These are phyloP conservation scores for Sitta carolinensis DNA, from an alignment of 2,797 vertebrate genomes.

Conservation along the genomic window DNA sequence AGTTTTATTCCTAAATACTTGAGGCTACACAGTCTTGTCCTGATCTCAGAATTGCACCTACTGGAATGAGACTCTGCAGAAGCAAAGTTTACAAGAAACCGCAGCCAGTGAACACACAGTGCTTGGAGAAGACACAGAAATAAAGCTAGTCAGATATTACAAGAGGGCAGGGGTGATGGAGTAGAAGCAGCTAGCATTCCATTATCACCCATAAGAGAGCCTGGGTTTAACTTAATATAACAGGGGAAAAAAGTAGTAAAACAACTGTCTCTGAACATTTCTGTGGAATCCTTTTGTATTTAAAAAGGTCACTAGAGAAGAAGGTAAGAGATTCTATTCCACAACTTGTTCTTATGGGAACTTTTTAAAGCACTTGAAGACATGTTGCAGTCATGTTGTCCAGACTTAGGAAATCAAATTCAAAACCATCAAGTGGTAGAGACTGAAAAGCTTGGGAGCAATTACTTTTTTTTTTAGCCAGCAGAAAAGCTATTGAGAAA, in stretches of 20 bases:
- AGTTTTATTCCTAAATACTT: not conserved
- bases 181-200: not conserved
- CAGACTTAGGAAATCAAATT: not conserved
- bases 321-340: not conserved
- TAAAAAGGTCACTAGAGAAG: not conserved
- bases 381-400: not conserved
- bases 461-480: not conserved
- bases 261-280: not conserved
- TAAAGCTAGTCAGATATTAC: not conserved
- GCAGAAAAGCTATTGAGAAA: not conserved
- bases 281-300: not conserved
- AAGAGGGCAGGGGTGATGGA: not conserved
- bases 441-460: not conserved
- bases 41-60: not conserved
- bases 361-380: not conserved
- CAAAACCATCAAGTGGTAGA: not conserved
- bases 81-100: not conserved
- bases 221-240: not conserved
- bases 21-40: not conserved
- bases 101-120: not conserved
- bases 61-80: not conserved
- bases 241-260: not conserved
- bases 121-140: not conserved
- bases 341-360: not conserved
- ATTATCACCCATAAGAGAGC: not conserved